Conservation (phyloP, 2,113 vertebrate species). For the Actenoides hombroni region DNA sequence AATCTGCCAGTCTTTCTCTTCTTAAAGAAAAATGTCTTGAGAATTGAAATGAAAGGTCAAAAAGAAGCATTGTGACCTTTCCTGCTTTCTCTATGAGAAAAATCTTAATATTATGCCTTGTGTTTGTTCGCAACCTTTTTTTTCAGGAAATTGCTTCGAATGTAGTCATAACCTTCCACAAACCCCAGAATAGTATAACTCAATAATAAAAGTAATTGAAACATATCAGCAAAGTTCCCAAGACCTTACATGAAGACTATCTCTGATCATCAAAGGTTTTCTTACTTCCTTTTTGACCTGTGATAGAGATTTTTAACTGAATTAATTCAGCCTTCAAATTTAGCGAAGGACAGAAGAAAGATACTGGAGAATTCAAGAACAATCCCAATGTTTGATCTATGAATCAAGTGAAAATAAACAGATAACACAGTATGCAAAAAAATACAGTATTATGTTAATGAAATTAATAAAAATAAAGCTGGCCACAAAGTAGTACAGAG, state of each 20-base stretch:
- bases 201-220: constrained; percentile 30
- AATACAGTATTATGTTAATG: background rate
- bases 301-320: background rate
- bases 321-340: background rate
- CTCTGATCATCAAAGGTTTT: background rate
- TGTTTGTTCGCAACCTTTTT: background rate
- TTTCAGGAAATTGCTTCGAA: background rate
- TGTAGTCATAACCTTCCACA: background rate
- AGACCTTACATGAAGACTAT: background rate
- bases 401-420: background rate
- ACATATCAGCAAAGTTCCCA: background rate
- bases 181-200: background rate
- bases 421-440: background rate
- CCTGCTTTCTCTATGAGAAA: background rate
- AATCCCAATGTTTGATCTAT: background rate
- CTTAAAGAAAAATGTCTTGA: background rate
- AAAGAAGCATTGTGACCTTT: background rate
- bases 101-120: background rate
- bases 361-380: background rate
- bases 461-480: background rate
- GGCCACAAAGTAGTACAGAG: background rate
- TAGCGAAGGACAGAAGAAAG: background rate
- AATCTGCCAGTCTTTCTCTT: background rate
- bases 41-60: background rate
- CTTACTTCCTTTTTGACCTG: background rate